A percentile compares a stretch with the other conserved stretches of the same genome.
These are phyloP conservation scores for Amblyopsis rosae DNA, from an alignment of 2,113 vertebrate genomes.

Conservation along the genomic window DNA sequence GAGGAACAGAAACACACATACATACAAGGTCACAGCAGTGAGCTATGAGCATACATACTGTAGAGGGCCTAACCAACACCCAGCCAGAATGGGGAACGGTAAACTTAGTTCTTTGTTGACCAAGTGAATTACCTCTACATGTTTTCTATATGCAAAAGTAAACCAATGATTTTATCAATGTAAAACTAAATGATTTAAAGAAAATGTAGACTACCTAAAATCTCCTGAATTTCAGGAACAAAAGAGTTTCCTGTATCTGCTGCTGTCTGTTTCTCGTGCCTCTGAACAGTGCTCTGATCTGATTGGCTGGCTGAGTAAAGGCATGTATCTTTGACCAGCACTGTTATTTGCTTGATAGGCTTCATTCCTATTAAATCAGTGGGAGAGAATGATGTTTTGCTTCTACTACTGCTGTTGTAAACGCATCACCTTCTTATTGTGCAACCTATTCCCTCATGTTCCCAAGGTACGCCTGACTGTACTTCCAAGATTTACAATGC, in stretches of 20 bases:
- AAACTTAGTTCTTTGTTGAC: no score
- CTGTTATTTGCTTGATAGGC: conserved; percentile 32
- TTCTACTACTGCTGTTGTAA: conserved; percentile 31
- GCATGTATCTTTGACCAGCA: conserved; percentile 11
- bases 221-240: not conserved
- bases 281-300: conserved; percentile 4
- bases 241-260: no score
- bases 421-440: conserved; percentile 33
- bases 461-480: conserved; percentile 13
- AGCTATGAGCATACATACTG: no score
- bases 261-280: not conserved
- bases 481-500: conserved; percentile 42
- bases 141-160: no score
- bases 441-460: conserved; percentile 19
- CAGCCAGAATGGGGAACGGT: no score
- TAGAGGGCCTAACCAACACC: no score
- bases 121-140: no score
- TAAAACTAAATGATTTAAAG: no score
- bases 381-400: conserved; percentile 4
- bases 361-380: conserved; percentile 44
- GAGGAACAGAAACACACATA: conserved; percentile 40
- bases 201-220: no score
- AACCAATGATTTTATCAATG: no score
- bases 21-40: conserved; percentile 5
- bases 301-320: conserved; percentile 20